These are phyloP conservation scores for Platyura marginata DNA, from an alignment of 1,140 invertebrate species.

Conservation along the genomic window DNA sequence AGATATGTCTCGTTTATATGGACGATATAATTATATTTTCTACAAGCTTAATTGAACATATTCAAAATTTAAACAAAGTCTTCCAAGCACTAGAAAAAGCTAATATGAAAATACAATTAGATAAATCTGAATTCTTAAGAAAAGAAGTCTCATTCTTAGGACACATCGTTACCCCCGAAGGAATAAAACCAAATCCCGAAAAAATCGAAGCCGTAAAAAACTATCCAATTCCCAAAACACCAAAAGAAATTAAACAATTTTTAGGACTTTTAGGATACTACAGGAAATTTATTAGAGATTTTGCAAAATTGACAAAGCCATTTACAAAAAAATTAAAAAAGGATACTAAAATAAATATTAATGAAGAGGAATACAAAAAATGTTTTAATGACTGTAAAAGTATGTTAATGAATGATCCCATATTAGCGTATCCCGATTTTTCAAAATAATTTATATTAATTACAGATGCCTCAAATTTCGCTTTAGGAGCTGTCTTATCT, in stretches of 20 bases:
- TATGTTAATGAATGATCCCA: slow-evolving; percentile 8
- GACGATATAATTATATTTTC: not conserved
- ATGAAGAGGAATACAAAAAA: slow-evolving; percentile 2
- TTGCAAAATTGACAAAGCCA: slow-evolving; percentile 16
- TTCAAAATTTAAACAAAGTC: not conserved
- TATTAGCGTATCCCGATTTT: slow-evolving; percentile 9
- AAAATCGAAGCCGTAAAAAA: not conserved
- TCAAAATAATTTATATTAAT: slow-evolving; percentile 7
- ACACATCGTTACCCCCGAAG: slow-evolving; percentile 8
- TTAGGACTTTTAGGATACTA: slow-evolving; percentile 27
- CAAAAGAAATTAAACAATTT: slow-evolving; percentile 23
- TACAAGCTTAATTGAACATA: not conserved
- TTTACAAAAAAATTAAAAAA: slow-evolving; percentile 7
- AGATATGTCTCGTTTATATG: not conserved
- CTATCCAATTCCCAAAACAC: slow-evolving; percentile 12
- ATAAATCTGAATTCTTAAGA: slow-evolving; percentile 3
- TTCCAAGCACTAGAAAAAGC: not conserved
- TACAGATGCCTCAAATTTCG: slow-evolving; percentile 10
- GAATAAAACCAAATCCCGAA: slow-evolving; percentile 2
- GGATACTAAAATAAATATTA: not conserved
- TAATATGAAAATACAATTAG: not conserved
- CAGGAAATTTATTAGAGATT: slow-evolving; percentile 21
- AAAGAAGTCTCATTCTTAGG: not conserved
- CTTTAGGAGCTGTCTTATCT: slow-evolving; percentile 8
- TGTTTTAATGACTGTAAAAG: slow-evolving; percentile 7